phyloP scores from a whole-genome alignment of 1,140 invertebrate genomes.

The Planococcus citri region DNA sequence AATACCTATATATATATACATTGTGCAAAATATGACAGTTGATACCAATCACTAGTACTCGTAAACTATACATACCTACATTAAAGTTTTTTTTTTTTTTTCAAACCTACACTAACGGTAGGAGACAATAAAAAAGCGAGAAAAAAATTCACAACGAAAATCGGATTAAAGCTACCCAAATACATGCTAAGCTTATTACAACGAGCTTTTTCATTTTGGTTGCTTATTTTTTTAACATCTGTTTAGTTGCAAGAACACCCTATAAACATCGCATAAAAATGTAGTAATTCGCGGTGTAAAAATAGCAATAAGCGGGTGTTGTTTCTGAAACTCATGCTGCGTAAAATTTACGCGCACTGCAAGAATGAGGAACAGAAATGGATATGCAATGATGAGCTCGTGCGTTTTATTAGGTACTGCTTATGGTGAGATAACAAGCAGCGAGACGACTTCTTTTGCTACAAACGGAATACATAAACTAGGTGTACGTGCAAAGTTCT shows the following conservation, averaged over 20 bases:
- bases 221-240: background rate
- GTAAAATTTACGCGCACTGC: background rate
- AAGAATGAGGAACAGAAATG: background rate
- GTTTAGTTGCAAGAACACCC: background rate
- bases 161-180: background rate
- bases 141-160: background rate
- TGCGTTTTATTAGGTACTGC: background rate
- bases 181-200: background rate
- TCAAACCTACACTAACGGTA: too few relatives aligned
- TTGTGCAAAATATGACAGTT: too few relatives aligned
- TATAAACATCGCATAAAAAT: background rate
- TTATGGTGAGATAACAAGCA: background rate
- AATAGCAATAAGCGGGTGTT: background rate
- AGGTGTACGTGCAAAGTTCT: too few relatives aligned
- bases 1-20: too few relatives aligned
- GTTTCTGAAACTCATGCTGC: background rate
- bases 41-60: too few relatives aligned
- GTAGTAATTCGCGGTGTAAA: background rate
- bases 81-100: too few relatives aligned
- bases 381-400: background rate
- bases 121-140: too few relatives aligned
- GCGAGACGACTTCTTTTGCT: background rate
- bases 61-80: too few relatives aligned
- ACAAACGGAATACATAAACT: background rate
- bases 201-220: background rate